Base-by-base conservation (phyloP, 1,140 invertebrate genomes). In the Glossosoma conforme region DNA sequence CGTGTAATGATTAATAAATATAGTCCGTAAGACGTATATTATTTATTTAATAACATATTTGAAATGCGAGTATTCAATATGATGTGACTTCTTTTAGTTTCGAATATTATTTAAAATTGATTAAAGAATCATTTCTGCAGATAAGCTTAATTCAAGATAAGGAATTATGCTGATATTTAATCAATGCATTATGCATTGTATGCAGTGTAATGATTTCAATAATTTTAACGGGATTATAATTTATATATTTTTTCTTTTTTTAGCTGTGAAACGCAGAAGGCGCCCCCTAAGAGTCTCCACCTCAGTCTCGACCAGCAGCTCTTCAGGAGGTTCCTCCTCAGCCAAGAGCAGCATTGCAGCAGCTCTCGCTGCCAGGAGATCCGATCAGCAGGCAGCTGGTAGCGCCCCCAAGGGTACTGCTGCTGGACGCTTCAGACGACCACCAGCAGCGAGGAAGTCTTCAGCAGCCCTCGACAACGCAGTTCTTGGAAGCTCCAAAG, bases 381-480 rank as follows among this genome's bases (percentile, higher is more conserved):
- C 1, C 18, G 52, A 59, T 24, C 52, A 56, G 22, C 42, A 42
- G 10, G 47, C 51, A 8, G 50, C 54, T 32, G 33, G 55, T 55
- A 32, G 62, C 59, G 37, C 64, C 61, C n/a, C 64, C 64, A 64
- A 78, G 87, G n/a, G n/a, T n/a, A 71, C 77, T 88, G 76, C 77
- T 80, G 57, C 75, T 79, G 21, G 79, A 80, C 13, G 75, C 78
- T 5, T 82, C 74, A 76, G 83, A 55, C 72, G 81, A 53, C 72
- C 78, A 70, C 67, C 80, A 58, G 65, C 78, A 70, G 75, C 72
- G 70, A 67, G 75, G 73, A 76, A 77, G 68, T 77, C 78, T 54
- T 37, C 63, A 2, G 75, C 74, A 19, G 78, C 79, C 1, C 68
- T 76, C 2, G 75, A 76, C 40, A 77, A 81, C 44, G 80, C 83